Base-by-base conservation (phyloP, 2,797 vertebrate genomes). In the Lithobates sylvaticus region DNA sequence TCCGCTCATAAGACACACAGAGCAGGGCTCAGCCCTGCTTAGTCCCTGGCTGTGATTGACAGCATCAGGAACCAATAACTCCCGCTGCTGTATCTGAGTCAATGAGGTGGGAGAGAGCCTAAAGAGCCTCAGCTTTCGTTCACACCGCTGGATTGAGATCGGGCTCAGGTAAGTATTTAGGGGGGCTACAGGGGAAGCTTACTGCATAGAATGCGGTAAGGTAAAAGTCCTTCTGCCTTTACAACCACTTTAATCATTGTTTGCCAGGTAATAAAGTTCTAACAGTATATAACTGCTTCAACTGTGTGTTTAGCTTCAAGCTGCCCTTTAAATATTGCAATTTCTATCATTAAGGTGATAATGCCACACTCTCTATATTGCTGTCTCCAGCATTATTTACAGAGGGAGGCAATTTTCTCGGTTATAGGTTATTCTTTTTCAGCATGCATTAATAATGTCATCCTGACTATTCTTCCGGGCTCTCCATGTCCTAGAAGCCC, bases 401-500 rank as follows among this genome's bases (percentile, higher is more conserved):
- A 23, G 36, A 26, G 18, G 26, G 47, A 54, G 47, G 64, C n/a
- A 13, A 34, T 70, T 21, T 71, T 81, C 18, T 81, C 44, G 54
- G 67, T 29, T 79, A 44, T 50, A 71, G 47, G 23, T 71, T 54
- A 71, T 54, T 32, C 26, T 81, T 67, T 81, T 27, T 15, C 9
- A 75, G 27, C 26, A 6, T 70, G 23, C 80, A 81, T 76, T 67
- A 34, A 58, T 77, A 69, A 68, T 74, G 76, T 79, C 76, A 79
- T 65, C n/a, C 39, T 80, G 36, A 80, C 70, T 61, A 69, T 64
- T 87, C 69, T 68, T 44, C 36, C 61, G 21, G 81, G n/a, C 50
- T 42, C 42, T 73, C 71, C 47, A n/a, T 73, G 69, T 74, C 81
- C 79, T 47, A 78, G 75, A 64, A 76, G 58, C 64, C 83, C 76